Evolutionary conservation across 1,140 invertebrate species (phyloP).

Genomic region (Lepidotrigona ventralis): DNA sequence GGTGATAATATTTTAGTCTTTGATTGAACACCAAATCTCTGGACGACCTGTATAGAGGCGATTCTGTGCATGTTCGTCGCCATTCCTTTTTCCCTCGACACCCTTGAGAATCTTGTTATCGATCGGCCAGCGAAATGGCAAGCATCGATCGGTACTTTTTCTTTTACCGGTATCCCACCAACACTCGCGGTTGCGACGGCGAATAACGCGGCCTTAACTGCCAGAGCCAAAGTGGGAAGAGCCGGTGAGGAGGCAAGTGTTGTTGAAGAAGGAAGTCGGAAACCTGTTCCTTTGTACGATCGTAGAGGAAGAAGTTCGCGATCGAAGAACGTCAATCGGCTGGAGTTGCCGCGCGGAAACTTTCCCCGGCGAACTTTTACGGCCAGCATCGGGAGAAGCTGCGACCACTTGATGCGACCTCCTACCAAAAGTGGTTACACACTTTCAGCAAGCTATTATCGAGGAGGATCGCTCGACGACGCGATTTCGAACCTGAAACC

Average conservation of each 20-base stretch:
- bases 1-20: no score
- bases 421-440: constrained; percentile 56
- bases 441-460: constrained; percentile 57
- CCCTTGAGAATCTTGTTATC: not conserved
- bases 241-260: not conserved
- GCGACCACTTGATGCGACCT: constrained; percentile 40
- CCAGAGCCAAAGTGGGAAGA: not conserved
- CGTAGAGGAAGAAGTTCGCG: constrained; percentile 27
- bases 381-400: not conserved
- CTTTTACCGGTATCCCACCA: not conserved
- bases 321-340: constrained; percentile 44
- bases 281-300: constrained; percentile 21
- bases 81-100: not conserved
- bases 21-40: no score
- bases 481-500: constrained; percentile 22
- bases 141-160: not conserved
- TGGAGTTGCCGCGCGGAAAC: constrained; percentile 33
- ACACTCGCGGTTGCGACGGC: not conserved
- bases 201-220: constrained; percentile 9
- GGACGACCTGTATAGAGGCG: no score
- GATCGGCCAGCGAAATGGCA: constrained; percentile 3
- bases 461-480: constrained; percentile 17
- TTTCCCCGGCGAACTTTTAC: constrained; percentile 30
- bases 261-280: constrained; percentile 1
- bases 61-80: not conserved